A percentile compares a stretch with the other conserved stretches of the same genome.
These are phyloP conservation scores for Phoxinus dragarum DNA, from an alignment of 2,797 vertebrate genomes.

Conservation along the genomic window DNA sequence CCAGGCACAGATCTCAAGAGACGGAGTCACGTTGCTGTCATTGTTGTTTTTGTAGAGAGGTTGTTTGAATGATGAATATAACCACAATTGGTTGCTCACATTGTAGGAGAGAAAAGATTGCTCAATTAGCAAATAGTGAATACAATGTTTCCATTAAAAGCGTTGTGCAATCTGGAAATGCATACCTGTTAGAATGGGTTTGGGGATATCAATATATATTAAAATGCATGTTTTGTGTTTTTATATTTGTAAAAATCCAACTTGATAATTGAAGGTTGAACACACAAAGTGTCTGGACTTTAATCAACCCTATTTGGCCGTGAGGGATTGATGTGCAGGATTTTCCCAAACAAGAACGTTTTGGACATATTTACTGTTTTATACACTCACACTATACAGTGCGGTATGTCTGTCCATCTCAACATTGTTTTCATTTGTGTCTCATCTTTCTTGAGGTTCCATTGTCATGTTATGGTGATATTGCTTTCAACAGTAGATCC, in stretches of 20 bases:
- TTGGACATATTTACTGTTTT: neutral
- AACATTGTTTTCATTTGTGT: neutral
- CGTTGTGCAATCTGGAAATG: neutral
- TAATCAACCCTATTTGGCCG: no score
- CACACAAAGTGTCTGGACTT: neutral
- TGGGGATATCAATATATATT: neutral
- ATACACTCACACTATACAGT: neutral
- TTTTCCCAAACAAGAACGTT: neutral
- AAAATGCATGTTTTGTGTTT: neutral
- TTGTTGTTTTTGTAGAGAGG: constrained; percentile 5
- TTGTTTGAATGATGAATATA: constrained; percentile 10
- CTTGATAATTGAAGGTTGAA: neutral
- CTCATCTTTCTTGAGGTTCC: neutral
- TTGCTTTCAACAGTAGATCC: neutral
- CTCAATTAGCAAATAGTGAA: neutral
- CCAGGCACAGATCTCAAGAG: constrained; percentile 14
- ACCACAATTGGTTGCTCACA: neutral
- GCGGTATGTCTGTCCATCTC: neutral
- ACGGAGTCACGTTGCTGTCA: neutral
- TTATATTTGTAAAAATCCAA: neutral
- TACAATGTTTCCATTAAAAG: constrained; percentile 8
- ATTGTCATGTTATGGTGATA: neutral
- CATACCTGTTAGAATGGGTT: neutral
- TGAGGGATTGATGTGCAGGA: no score
- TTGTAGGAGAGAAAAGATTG: neutral